A percentile compares a stretch with the other conserved stretches of the same genome.
These are phyloP conservation scores for Rhagologus leucostigma DNA, from an alignment of 2,113 vertebrate species.

Conservation along the genomic window DNA sequence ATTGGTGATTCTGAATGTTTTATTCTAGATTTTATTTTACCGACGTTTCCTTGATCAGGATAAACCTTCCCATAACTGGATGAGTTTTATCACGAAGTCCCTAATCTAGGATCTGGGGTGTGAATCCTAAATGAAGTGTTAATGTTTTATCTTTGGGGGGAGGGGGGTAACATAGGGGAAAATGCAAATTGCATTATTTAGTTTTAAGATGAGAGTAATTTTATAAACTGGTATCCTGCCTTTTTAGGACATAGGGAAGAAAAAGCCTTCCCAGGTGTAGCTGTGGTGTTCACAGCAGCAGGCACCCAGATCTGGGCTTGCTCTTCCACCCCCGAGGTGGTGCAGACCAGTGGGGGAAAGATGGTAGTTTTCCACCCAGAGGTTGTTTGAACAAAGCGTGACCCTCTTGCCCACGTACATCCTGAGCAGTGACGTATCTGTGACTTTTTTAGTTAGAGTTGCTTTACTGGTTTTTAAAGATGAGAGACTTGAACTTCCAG, in stretches of 20 bases:
- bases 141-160: background rate
- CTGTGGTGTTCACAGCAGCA: background rate
- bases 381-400: background rate
- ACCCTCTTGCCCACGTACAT: background rate
- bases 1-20: slow-evolving; percentile 42
- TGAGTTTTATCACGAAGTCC: background rate
- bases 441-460: slow-evolving; percentile 14
- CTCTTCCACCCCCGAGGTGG: background rate
- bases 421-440: background rate
- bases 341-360: background rate
- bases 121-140: background rate
- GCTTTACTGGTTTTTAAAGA: slow-evolving; percentile 29
- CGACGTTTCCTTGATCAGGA: slow-evolving; percentile 3
- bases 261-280: background rate
- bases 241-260: background rate
- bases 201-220: background rate
- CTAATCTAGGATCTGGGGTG: background rate
- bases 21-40: slow-evolving; percentile 47
- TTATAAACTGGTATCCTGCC: background rate
- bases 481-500: slow-evolving; percentile 6
- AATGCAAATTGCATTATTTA: background rate
- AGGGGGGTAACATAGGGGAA: background rate
- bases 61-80: background rate
- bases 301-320: background rate
- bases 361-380: background rate